Percentiles rank a stretch among this genome's conserved stretches.
phyloP scores from a whole-genome alignment of 2,888 invertebrate species.

The Rapana venosa region DNA sequence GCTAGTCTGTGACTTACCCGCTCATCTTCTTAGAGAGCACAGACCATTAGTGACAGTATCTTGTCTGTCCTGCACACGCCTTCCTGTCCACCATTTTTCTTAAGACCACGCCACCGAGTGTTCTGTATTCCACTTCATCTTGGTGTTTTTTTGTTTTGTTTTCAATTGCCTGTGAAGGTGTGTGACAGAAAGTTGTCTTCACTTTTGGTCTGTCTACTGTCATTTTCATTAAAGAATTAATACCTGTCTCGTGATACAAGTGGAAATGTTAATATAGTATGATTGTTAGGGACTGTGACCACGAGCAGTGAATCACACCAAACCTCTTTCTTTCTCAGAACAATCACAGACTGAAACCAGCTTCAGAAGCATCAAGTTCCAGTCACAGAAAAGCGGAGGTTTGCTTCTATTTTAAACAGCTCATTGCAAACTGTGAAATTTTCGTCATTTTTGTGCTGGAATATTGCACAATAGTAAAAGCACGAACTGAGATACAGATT shows the following conservation, averaged over 20 bases:
- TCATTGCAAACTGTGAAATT: neutral
- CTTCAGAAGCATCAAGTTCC: too few species aligned
- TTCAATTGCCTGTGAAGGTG: too few species aligned
- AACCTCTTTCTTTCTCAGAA: neutral
- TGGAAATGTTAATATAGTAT: neutral
- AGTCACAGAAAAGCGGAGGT: too few species aligned
- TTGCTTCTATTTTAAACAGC: too few species aligned
- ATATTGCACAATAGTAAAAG: too few species aligned
- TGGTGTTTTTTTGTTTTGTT: neutral
- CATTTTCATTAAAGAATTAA: too few species aligned
- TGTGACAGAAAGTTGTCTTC: neutral
- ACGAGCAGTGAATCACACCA: neutral
- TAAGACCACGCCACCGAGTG: neutral
- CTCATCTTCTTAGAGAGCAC: neutral
- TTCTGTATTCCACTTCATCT: neutral
- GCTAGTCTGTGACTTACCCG: neutral
- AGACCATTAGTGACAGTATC: neutral
- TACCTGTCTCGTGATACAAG: too few species aligned
- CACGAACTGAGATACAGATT: too few species aligned
- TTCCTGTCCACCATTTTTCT: neutral
- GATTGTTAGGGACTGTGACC: neutral
- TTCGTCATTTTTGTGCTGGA: neutral
- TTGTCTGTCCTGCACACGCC: neutral
- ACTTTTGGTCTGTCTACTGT: too few species aligned
- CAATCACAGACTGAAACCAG: too few species aligned